A percentile compares a stretch with the other conserved stretches of the same genome.
These are phyloP conservation scores for Phylloscopus trochilus DNA, from an alignment of 2,113 vertebrate species.

Conservation along the genomic window DNA sequence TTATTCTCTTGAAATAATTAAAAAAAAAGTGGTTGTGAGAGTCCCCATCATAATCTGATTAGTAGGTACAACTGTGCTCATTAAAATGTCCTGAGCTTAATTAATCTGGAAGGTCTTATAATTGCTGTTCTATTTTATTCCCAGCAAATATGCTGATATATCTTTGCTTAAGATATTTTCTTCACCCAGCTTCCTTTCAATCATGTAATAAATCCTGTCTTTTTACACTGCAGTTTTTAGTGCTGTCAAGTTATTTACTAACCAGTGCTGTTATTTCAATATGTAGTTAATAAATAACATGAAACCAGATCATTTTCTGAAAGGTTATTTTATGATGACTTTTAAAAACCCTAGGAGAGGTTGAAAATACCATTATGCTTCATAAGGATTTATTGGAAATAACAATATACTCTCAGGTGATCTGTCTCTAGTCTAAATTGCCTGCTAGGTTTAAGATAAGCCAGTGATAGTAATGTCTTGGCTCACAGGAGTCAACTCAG, in stretches of 20 bases:
- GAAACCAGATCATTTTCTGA: slow-evolving; percentile 32
- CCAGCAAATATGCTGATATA: background rate
- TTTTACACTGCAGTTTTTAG: background rate
- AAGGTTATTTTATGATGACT: slow-evolving; percentile 38
- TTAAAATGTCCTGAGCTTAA: background rate
- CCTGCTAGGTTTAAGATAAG: slow-evolving; percentile 43
- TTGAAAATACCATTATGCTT: slow-evolving; percentile 41
- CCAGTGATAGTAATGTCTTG: slow-evolving; percentile 8
- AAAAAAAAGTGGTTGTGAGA: background rate
- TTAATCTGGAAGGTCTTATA: background rate
- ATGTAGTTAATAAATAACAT: slow-evolving; percentile 45
- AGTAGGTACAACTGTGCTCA: background rate
- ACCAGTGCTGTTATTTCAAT: slow-evolving; percentile 22
- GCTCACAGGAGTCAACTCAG: background rate
- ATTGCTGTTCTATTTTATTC: background rate
- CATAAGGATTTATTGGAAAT: slow-evolving; percentile 49
- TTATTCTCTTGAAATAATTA: background rate
- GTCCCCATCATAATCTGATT: background rate
- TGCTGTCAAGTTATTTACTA: slow-evolving; percentile 33
- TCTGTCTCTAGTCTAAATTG: slow-evolving; percentile 28
- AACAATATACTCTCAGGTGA: slow-evolving; percentile 28
- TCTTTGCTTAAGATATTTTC: background rate
- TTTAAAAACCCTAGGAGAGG: slow-evolving; percentile 2
- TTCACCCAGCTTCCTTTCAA: background rate
- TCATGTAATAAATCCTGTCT: background rate